Conservation (phyloP, 2,113 vertebrate species). For the Aptenodytes forsteri region DNA sequence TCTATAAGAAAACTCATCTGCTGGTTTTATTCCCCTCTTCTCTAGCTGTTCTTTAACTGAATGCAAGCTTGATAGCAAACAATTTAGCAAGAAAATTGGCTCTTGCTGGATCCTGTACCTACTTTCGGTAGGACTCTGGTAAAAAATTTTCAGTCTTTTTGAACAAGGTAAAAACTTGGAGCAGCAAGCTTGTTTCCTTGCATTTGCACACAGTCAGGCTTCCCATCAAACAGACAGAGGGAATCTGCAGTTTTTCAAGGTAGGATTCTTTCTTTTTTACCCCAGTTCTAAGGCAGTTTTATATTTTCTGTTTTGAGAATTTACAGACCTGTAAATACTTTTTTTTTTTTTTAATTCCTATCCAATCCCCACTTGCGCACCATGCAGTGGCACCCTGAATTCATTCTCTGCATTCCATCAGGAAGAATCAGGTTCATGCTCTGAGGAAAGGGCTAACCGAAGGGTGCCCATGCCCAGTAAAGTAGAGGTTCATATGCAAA, state of each 20-base stretch:
- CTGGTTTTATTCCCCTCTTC: constrained; percentile 37
- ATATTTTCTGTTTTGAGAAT: constrained; percentile 39
- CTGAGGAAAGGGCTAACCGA: constrained; percentile 58
- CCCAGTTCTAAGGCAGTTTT: constrained; percentile 50
- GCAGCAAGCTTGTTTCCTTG: constrained; percentile 23
- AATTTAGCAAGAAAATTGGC: not conserved
- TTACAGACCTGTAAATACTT: constrained; percentile 67
- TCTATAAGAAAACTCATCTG: constrained; percentile 48
- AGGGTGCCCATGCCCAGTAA: not conserved
- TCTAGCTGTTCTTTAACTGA: constrained; percentile 40
- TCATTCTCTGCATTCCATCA: not conserved
- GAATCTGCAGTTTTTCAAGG: constrained; percentile 55
- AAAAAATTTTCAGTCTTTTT: not conserved
- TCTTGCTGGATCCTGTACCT: not conserved
- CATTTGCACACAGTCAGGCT: constrained; percentile 44
- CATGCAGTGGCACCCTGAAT: not conserved
- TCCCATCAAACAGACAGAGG: not conserved
- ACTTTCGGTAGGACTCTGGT: not conserved
- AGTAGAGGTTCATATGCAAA: not conserved
- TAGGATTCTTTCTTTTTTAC: constrained; percentile 47
- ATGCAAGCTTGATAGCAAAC: constrained; percentile 26
- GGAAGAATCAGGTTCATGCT: constrained; percentile 13
- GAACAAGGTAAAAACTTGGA: not conserved
- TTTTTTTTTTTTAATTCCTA: not conserved
- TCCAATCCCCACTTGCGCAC: not conserved